Base-by-base conservation (phyloP, 2,113 vertebrate species). In the Cebus imitator region DNA sequence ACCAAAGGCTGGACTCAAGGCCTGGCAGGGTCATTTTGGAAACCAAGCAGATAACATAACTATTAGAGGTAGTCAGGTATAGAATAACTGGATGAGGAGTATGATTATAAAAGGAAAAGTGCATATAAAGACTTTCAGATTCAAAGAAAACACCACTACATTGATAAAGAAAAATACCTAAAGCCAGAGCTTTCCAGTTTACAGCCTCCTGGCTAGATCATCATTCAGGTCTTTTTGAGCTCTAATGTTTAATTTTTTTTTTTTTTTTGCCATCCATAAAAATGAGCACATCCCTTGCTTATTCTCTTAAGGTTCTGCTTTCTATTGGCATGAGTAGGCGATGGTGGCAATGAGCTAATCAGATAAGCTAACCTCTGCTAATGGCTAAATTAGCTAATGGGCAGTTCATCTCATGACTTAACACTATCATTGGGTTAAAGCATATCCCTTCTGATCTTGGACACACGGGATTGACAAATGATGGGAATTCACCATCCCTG, bases 401-500 rank as follows among this genome's bases (percentile, higher is more conserved):
- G 43, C 79, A 76, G 8, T 50, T 91, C 45, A 66, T 82, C 58
- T 52, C n/a, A 58, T 91, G 89, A 96, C 58, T 48, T 91, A 55
- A 55, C 50, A 10, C 18, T 45, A 21, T 73, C 17, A 17, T 17
- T 40, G 21, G n/a, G 52, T 78, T 85, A 85, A 87, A 73, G n/a
- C 58, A 84, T 23, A 61, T 92, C 2, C 66, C 61, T 92, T 93
- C 45, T 35, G 35, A 66, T 92, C 21, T n/a, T 61, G 90, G 20
- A 73, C 80, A 43, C n/a, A 17, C 32, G 64, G n/a, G 25, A 95
- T 87, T 96, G 55, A 84, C 94, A 92, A 93, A 97, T 14, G 48
- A 27, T 84, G 95, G 92, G 55, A 80, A 97, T 97, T 96, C 75
- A 16, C n/a, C 17, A 21, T 87, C 37, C 52, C 79, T 91, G 45